Conservation (phyloP, 2,113 vertebrate species). For the Hippocampus guttulatus region DNA sequence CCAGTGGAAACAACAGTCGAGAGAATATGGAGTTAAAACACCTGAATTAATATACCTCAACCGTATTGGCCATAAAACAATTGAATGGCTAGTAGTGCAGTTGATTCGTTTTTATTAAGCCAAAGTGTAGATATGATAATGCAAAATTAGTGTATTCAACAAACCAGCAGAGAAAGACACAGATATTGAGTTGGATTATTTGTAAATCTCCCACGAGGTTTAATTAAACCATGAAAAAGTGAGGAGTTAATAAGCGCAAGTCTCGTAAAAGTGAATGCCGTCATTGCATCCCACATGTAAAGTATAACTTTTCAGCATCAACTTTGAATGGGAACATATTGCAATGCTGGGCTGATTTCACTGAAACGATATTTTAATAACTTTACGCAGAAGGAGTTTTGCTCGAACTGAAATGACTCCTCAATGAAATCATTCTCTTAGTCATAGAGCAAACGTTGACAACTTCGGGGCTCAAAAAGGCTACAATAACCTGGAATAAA, state of each 20-base stretch:
- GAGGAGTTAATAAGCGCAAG: neutral
- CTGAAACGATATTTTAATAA: neutral
- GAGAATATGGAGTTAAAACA: conserved; percentile 18
- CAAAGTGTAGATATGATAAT: neutral
- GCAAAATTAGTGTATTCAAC: neutral
- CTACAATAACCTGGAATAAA: neutral
- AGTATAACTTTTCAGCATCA: neutral
- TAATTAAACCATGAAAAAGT: conserved; percentile 1
- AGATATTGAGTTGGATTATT: neutral
- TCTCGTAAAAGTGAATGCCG: neutral
- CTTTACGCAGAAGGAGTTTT: neutral
- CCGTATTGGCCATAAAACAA: neutral
- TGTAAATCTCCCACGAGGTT: neutral
- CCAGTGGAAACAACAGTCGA: conserved; percentile 17
- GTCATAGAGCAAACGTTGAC: neutral
- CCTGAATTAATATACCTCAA: conserved; percentile 22
- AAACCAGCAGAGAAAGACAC: neutral
- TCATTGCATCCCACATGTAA: conserved; percentile 1
- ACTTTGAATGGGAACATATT: neutral
- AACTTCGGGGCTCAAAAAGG: neutral
- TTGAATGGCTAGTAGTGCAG: neutral
- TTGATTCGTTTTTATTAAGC: conserved; percentile 1
- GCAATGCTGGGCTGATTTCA: neutral
- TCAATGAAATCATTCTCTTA: neutral
- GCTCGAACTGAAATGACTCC: neutral